These are phyloP conservation scores for Ormyrus pomaceus DNA, from an alignment of 2,888 invertebrate genomes.

Conservation along the genomic window DNA sequence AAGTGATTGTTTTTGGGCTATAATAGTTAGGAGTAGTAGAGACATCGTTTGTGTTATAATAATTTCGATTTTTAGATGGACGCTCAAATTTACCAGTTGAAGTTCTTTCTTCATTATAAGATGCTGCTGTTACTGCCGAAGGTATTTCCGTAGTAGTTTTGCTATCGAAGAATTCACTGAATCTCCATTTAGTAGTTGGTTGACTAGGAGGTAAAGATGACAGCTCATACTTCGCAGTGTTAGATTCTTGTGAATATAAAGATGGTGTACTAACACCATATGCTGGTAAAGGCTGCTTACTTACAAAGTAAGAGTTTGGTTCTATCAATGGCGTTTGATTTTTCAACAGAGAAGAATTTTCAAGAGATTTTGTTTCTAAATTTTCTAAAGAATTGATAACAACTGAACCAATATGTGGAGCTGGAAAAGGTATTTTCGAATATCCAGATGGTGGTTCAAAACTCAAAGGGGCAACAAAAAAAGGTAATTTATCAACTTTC, in stretches of 20 bases:
- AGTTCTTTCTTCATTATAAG: slow-evolving; percentile 61
- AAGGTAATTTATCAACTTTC: slow-evolving; percentile 86
- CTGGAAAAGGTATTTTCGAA: slow-evolving; percentile 90
- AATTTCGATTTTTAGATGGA: slow-evolving; percentile 56
- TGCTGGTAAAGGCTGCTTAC: slow-evolving; percentile 67
- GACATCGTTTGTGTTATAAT: slow-evolving; percentile 55
- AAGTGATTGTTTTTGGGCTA: slow-evolving; percentile 61
- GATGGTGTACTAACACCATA: slow-evolving; percentile 65
- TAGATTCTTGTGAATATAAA: slow-evolving; percentile 56
- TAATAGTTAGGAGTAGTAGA: slow-evolving; percentile 61
- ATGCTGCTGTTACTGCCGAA: slow-evolving; percentile 53
- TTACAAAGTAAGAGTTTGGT: slow-evolving; percentile 74
- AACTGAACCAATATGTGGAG: slow-evolving; percentile 91
- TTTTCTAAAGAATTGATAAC: slow-evolving; percentile 81
- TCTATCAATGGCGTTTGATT: slow-evolving; percentile 67
- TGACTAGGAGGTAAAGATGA: slow-evolving; percentile 55
- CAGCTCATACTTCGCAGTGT: slow-evolving; percentile 49
- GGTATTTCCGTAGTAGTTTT: slow-evolving; percentile 55
- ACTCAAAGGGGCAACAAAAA: slow-evolving; percentile 90
- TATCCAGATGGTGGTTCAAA: slow-evolving; percentile 90
- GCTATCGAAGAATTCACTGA: slow-evolving; percentile 54
- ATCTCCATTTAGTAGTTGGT: slow-evolving; percentile 58
- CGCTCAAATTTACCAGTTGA: slow-evolving; percentile 55
- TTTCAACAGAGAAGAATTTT: slow-evolving; percentile 58
- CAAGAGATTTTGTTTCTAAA: slow-evolving; percentile 51